These are phyloP conservation scores for Anoura caudifer DNA, from an alignment of 2,113 vertebrate genomes.

Conservation along the genomic window DNA sequence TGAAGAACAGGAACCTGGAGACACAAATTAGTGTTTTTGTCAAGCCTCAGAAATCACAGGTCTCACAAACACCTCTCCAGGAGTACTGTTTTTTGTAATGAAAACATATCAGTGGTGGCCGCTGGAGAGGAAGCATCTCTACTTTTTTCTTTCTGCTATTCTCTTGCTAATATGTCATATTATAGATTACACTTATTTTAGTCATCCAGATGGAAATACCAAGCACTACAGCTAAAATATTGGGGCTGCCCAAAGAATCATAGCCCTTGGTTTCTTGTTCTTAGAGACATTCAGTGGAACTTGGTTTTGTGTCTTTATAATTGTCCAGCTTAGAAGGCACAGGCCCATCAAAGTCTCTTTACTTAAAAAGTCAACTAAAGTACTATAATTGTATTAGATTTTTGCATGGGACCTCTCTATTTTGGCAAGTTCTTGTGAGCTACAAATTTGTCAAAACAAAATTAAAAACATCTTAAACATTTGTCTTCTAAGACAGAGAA, in stretches of 20 bases:
- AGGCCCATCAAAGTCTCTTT: neutral
- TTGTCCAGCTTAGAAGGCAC: neutral
- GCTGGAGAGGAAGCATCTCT: neutral
- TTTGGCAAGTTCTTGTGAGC: neutral
- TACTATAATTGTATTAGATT: neutral
- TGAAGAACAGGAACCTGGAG: neutral
- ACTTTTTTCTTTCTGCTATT: neutral
- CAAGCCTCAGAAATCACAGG: neutral
- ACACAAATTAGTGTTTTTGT: neutral
- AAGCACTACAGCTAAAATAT: neutral
- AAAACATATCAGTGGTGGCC: neutral
- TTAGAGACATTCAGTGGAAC: neutral
- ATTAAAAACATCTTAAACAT: neutral
- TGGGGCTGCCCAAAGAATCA: neutral
- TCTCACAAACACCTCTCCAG: neutral
- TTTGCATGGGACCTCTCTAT: neutral
- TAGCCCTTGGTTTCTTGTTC: neutral
- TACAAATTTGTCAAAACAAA: constrained; percentile 26
- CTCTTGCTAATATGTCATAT: neutral
- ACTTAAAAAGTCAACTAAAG: constrained; percentile 5
- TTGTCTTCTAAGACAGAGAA: neutral
- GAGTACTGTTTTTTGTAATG: neutral
- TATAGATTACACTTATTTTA: neutral
- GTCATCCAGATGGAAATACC: neutral
- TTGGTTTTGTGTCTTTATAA: neutral